phyloP scores from a whole-genome alignment of 2,888 invertebrate species.

The Chrysolina americana region DNA sequence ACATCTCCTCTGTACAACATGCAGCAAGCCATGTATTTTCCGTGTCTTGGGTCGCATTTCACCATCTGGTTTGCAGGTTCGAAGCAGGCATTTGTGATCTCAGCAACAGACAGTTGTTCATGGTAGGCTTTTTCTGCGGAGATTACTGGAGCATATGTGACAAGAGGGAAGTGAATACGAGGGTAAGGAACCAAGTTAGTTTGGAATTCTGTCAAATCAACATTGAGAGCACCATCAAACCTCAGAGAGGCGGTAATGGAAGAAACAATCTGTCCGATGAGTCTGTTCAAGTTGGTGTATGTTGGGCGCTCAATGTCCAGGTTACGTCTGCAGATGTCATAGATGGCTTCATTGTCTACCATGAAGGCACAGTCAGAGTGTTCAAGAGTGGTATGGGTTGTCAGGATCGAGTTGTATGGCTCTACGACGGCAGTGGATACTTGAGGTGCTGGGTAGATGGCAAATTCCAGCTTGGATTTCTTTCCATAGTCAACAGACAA shows the following conservation, averaged over 20 bases:
- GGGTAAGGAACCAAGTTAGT: constrained; percentile 96
- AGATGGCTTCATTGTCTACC: constrained; percentile 93
- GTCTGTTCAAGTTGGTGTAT: constrained; percentile 95
- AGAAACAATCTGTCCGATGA: constrained; percentile 95
- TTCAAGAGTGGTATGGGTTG: constrained; percentile 95
- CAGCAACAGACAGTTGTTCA: constrained; percentile 91
- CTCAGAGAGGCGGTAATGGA: constrained; percentile 94
- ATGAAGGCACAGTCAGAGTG: constrained; percentile 98
- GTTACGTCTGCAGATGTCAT: constrained; percentile 94
- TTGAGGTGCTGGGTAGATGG: constrained; percentile 96
- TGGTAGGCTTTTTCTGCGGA: constrained; percentile 96
- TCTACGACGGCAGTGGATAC: constrained; percentile 94
- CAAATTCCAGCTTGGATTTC: constrained; percentile 96
- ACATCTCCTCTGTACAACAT: constrained; percentile 84
- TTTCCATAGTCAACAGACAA: constrained; percentile 97
- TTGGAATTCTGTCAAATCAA: constrained; percentile 95
- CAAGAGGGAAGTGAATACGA: constrained; percentile 95
- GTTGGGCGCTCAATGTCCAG: constrained; percentile 96
- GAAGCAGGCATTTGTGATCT: constrained; percentile 96
- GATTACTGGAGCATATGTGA: constrained; percentile 93
- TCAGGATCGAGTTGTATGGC: constrained; percentile 97
- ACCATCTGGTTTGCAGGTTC: constrained; percentile 98
- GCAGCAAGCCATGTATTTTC: constrained; percentile 96
- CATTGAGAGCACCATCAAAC: constrained; percentile 94
- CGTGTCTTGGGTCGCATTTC: constrained; percentile 93